These are phyloP conservation scores for Rhea pennata DNA, from an alignment of 2,113 vertebrate genomes.

Conservation along the genomic window DNA sequence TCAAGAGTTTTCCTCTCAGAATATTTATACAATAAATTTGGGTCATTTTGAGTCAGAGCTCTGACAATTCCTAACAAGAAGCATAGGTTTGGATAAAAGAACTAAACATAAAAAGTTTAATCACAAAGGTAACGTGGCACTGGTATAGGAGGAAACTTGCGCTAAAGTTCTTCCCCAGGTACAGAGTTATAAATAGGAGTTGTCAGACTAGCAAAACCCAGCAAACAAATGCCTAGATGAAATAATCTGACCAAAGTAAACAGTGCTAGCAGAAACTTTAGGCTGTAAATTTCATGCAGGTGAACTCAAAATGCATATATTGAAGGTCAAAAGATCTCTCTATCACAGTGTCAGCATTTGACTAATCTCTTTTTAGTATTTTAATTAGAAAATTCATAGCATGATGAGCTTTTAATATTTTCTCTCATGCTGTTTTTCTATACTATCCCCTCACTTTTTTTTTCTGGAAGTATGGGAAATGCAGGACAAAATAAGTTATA, in stretches of 20 bases:
- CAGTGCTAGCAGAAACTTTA: neutral
- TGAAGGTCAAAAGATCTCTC: neutral
- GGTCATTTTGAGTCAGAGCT: neutral
- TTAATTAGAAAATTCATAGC: slow-evolving; percentile 27
- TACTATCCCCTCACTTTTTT: neutral
- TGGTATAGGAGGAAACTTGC: neutral
- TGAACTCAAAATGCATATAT: neutral
- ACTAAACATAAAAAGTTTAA: neutral
- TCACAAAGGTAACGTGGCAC: neutral
- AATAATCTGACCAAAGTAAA: slow-evolving; percentile 4
- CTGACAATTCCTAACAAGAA: neutral
- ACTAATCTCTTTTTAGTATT: neutral
- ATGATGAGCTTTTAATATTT: neutral
- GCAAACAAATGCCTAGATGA: neutral
- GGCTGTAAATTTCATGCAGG: neutral
- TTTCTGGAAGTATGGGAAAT: neutral
- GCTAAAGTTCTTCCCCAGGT: neutral
- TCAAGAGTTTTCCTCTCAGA: slow-evolving; percentile 23
- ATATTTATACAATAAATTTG: slow-evolving; percentile 27
- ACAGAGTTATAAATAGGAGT: neutral
- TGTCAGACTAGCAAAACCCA: neutral
- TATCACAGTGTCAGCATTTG: neutral
- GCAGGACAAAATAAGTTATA: neutral
- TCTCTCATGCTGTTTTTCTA: neutral
- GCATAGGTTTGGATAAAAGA: neutral